Evolutionary conservation across 2,113 vertebrate species (phyloP), one percentile per base, ranked within the genome.

Genomic region (Aldabrachelys gigantea): DNA sequence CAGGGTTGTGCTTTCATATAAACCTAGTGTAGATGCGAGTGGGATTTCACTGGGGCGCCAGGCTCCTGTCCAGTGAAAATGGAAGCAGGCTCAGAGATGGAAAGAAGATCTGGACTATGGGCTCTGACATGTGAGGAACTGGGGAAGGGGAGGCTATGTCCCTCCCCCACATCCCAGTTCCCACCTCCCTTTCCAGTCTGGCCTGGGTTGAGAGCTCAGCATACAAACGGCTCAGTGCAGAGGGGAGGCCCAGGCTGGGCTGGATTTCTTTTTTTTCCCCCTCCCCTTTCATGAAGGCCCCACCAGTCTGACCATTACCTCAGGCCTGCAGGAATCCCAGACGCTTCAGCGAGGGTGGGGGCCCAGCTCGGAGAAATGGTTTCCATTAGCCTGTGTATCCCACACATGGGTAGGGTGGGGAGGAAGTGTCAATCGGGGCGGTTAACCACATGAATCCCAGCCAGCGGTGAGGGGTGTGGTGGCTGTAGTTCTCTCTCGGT

Each of bases 341-440:
- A 47, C 2, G 6, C 57, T 89, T 22, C 1, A 0, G 87, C 29
- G 35, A 85, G 13, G 72, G 84, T 22, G 12, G 0, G 1, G 0
- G 78, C 1, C 0, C 0, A 8, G 53, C 1, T 0, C 0, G 21
- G 53, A 1, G 85, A 89, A 38, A 82, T 84, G 89, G 85, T 92
- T 93, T 89, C 95, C 76, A 49, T 91, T 88, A 94, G 82, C 88
- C 27, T 50, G 79, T 0, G 19, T 90, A 57, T 91, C 56, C 50
- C 0, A 0, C 3, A 22, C 65, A 16, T 1, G 4, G 35, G 5
- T 0, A 49, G 49, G 1, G 29, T 0, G 7, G 10, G 38, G 47
- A 25, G 56, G 24, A 4, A 1, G 7, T 10, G 47, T 47, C 44
- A 50, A 69, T 72, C 22, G 52, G 84, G 57, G 72, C 79, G 84